Evolutionary conservation across 2,113 vertebrate genomes (phyloP), one percentile per base, ranked within the genome.

Genomic region (Rhabdomys dilectus): DNA sequence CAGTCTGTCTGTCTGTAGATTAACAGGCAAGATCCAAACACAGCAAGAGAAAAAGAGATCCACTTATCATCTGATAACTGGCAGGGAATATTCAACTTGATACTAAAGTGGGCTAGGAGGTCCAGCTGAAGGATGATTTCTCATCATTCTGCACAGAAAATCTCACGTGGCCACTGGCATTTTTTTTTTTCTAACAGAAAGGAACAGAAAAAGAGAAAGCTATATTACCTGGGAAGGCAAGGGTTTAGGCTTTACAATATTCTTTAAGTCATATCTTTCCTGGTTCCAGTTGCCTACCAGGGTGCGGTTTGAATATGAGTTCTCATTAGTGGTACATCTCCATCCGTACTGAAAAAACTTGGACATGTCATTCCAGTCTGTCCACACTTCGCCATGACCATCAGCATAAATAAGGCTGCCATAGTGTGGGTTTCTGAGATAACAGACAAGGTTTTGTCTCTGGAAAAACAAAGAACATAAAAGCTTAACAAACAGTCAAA

Each of bases 241-340:
- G 7, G 98, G 97, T 77, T 98, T 98, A 26, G 98, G 98, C 64
- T 98, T 96, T 39, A 97, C 72, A 1, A 96, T 93, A 72, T 95
- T 97, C 84, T 82, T 78, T 51, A 98, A 85, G 86, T 98, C 96
- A 3, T 97, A 98, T 53, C 95, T 97, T 89, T 99, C 98, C 87
- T 99, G 98, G 24, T 97, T 98, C 99, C 99, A 99, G 97, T 99
- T 99, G 36, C 98, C 99, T 7, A 98, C 93, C 21, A 99, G 97
- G 12, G 98, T 99, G 78, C 68, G 80, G 15, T 80, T 48, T 1
- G 97, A 97, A 81, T 98, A 99, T 26, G 97, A 73, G 80, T 99
- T 97, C 91, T 98, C 98, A 45, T 97, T 98, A 80, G 98, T 99
- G 68, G 95, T 97, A 53, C 98, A 98, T 90, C 98, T 98, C 98